A percentile compares a stretch with the other conserved stretches of the same genome.
Evolutionary conservation across 1,140 invertebrate species (phyloP).

Genomic region (Dendrolimus kikuchii): DNA sequence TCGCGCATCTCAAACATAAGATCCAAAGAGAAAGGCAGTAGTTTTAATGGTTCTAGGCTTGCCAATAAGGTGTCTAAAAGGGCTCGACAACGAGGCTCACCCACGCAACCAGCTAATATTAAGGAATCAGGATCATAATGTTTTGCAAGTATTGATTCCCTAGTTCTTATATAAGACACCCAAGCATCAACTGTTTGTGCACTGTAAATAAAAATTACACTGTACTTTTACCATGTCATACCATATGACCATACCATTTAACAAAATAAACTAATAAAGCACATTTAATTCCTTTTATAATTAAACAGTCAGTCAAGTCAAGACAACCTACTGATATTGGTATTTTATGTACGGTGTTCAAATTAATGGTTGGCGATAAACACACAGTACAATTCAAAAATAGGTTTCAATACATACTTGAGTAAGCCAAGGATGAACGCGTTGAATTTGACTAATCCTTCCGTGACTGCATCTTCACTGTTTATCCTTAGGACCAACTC

Average conservation of each 20-base stretch:
- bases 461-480: conserved; percentile 86
- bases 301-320: no score
- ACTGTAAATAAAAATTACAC: conserved; percentile 66
- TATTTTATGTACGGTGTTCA: no score
- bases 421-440: conserved; percentile 91
- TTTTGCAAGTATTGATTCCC: conserved; percentile 86
- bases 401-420: conserved; percentile 78
- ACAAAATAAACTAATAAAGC: no score
- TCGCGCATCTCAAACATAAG: conserved; percentile 85
- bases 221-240: background rate
- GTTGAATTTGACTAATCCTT: conserved; percentile 91
- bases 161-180: conserved; percentile 86
- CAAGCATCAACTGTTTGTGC: conserved; percentile 88
- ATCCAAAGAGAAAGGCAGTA: conserved; percentile 86
- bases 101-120: conserved; percentile 79
- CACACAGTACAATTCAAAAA: no score
- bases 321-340: no score
- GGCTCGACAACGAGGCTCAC: conserved; percentile 75
- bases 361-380: no score
- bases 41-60: conserved; percentile 82
- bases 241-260: background rate
- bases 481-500: conserved; percentile 90
- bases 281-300: no score
- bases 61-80: conserved; percentile 82
- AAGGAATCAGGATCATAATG: conserved; percentile 84